Base-by-base conservation (phyloP, 2,797 vertebrate genomes). In the Macroramphosus scolopax region DNA sequence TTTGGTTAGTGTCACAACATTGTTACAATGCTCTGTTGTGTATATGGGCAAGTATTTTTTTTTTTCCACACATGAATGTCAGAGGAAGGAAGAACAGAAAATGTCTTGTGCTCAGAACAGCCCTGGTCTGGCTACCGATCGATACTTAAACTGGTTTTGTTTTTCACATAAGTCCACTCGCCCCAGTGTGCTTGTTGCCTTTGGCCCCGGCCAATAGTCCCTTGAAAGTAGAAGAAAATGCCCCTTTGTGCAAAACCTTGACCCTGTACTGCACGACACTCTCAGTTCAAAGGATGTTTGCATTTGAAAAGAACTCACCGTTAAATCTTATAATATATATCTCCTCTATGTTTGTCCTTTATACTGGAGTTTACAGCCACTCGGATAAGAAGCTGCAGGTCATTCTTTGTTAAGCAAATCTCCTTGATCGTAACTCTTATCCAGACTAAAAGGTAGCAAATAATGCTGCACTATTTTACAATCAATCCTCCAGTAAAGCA, bases 1-100 rank as follows among this genome's bases (percentile, higher is more conserved):
- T 88, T 88, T 77, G 82, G 84, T 88, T 86, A 79, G 77, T 81
- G 77, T 78, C 82, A 86, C 84, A 81, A 83, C 78, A 67, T 81
- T 73, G 77, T 85, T 82, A 85, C 81, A 71, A 82, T 80, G 83
- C 73, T 87, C 75, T 82, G 69, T 85, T 86, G 77, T 85, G 73
- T 77, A 74, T 72, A 80, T 32, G 63, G 62, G 68, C 52, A 41
- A 51, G 45, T 11, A 14, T 47, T 52, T 57, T 72, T 63, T 55
- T 68, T 69, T 68, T 68, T 43, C 36, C 52, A 75, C 69, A 66
- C 28, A 66, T 68, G 67, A 77, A 81, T 63, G 67, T 75, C 46
- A 66, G 63, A 75, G 49, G 53, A 76, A 56, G 40, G 51, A 71
- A 56, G 28, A 46, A 52, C 6, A 51, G 61, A 48, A 58, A 39